A percentile compares a stretch with the other conserved stretches of the same genome.
phyloP scores from a whole-genome alignment of 2,113 vertebrate genomes.

The Tyto alba region DNA sequence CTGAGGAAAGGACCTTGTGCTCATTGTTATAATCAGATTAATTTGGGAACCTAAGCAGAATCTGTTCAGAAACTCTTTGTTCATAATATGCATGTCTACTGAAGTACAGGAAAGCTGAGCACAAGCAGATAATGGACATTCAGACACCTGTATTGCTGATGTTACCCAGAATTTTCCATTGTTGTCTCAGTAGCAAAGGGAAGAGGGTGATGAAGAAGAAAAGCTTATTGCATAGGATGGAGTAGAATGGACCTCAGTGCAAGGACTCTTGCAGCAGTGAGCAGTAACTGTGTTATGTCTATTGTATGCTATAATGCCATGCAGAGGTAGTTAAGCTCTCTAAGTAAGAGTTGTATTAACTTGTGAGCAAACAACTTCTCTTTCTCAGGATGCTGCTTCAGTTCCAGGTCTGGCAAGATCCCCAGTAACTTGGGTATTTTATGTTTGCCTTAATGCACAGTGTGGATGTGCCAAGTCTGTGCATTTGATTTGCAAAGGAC shows the following conservation, averaged over 20 bases:
- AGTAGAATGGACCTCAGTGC: neutral
- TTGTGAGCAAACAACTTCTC: neutral
- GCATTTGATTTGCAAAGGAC: slow-evolving; percentile 1
- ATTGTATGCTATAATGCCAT: neutral
- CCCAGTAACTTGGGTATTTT: neutral
- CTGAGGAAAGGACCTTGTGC: neutral
- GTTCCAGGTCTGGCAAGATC: neutral
- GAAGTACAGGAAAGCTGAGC: neutral
- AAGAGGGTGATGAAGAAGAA: neutral
- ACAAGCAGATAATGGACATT: neutral
- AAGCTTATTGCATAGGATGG: neutral
- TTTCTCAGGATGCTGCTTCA: neutral
- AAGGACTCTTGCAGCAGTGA: neutral
- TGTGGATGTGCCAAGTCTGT: neutral
- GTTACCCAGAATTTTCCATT: neutral
- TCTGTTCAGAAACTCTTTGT: neutral
- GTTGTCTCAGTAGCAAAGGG: neutral
- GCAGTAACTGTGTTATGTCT: neutral
- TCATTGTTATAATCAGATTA: neutral
- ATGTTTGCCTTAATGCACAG: neutral
- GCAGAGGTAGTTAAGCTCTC: neutral
- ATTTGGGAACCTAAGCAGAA: neutral
- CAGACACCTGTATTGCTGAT: neutral
- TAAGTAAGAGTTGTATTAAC: neutral
- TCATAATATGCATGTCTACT: neutral